Conservation (phyloP, 2,888 invertebrate species). For the Hoplodrina blanda region DNA sequence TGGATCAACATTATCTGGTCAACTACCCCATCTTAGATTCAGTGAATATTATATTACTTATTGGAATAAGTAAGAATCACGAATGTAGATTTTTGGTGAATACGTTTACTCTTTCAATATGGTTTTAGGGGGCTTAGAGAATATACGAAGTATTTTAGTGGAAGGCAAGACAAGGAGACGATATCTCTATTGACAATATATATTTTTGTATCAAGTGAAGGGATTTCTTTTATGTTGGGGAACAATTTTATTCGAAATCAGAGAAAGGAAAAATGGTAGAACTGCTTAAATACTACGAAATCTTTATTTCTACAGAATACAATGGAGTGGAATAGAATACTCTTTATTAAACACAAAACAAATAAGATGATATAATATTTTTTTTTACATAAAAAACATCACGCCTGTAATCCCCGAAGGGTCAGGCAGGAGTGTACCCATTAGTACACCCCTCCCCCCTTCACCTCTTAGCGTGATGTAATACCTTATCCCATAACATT, state of each 20-base stretch:
- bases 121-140: conserved; percentile 54
- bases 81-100: conserved; percentile 73
- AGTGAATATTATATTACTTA: conserved; percentile 76
- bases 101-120: conserved; percentile 71
- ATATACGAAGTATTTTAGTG: conserved; percentile 43
- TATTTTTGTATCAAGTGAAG: conserved; percentile 6
- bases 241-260: conserved; percentile 12
- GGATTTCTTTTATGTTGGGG: conserved; percentile 22
- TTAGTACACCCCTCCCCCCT: too few relatives aligned
- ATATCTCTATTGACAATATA: conserved; percentile 30
- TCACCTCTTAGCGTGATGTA: too few relatives aligned
- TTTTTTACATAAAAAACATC: too few relatives aligned
- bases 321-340: too few relatives aligned
- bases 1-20: conserved; percentile 59
- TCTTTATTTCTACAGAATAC: too few relatives aligned
- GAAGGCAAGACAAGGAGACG: conserved; percentile 18
- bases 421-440: too few relatives aligned
- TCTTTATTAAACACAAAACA: too few relatives aligned
- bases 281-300: neutral
- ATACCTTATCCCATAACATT: too few relatives aligned
- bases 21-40: conserved; percentile 65
- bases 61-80: conserved; percentile 75
- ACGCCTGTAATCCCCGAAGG: too few relatives aligned
- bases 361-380: too few relatives aligned
- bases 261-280: neutral